A percentile compares a stretch with the other conserved stretches of the same genome.
These are phyloP conservation scores for Zygaena filipendulae DNA, from an alignment of 2,888 invertebrate species.

Conservation along the genomic window DNA sequence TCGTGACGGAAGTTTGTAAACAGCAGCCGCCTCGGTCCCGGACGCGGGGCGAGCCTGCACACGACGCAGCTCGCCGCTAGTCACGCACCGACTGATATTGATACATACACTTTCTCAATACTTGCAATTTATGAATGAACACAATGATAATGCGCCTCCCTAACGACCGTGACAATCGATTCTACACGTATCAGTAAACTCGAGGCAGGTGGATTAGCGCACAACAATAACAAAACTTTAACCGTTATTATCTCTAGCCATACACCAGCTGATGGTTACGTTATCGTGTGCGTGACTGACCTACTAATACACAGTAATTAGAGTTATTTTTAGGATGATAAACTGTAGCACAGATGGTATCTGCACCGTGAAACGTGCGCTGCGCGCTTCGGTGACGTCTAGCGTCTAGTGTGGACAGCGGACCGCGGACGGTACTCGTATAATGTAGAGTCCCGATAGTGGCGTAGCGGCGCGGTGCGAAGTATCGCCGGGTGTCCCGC, in stretches of 20 bases:
- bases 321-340: constrained; percentile 14
- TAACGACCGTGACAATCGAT: constrained; percentile 41
- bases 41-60: constrained; percentile 25
- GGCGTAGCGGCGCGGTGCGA: constrained; percentile 9
- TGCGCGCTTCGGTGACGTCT: constrained; percentile 3
- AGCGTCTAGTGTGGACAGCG: constrained; percentile 9
- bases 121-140: constrained; percentile 39
- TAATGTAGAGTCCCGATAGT: too few relatives aligned
- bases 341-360: constrained; percentile 1
- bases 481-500: constrained; percentile 17
- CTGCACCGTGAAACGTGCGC: not conserved
- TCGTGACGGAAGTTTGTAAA: constrained; percentile 64
- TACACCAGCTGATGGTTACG: constrained; percentile 1
- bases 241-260: too few relatives aligned
- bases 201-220: constrained; percentile 33
- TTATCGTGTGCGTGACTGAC: constrained; percentile 4
- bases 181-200: constrained; percentile 29
- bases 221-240: too few relatives aligned
- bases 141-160: constrained; percentile 35
- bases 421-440: constrained; percentile 14
- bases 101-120: constrained; percentile 40
- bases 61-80: constrained; percentile 16
- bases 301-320: constrained; percentile 17
- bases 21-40: constrained; percentile 59
- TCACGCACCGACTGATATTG: constrained; percentile 44